Evolutionary conservation across 2,888 invertebrate genomes (phyloP).

Genomic region (Orchestes rusci): DNA sequence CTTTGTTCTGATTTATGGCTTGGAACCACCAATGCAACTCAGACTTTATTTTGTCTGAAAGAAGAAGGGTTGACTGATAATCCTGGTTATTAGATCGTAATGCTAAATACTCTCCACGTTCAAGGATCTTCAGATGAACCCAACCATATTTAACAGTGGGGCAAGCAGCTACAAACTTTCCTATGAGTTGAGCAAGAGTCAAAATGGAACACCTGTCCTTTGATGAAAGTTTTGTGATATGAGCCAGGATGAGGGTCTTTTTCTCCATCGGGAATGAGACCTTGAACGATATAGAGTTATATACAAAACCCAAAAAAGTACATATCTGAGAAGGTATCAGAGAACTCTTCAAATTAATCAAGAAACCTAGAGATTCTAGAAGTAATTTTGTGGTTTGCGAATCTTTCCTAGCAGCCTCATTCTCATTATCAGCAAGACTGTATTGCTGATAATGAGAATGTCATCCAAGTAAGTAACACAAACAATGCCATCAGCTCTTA

Average conservation of each 20-base stretch:
- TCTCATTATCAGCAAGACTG: constrained; percentile 1
- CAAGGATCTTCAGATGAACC: constrained; percentile 18
- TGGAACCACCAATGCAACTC: constrained; percentile 14
- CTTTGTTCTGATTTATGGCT: constrained; percentile 9
- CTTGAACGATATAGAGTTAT: constrained; percentile 10
- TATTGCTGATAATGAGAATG: constrained; percentile 21
- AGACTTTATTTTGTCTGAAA: constrained; percentile 2
- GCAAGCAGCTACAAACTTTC: constrained; percentile 20
- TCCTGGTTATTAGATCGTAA: constrained; percentile 12
- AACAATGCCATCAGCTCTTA: constrained; percentile 21
- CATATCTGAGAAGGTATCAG: constrained; percentile 17
- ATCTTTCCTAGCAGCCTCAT: constrained; percentile 5
- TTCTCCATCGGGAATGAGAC: neutral
- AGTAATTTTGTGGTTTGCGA: constrained; percentile 5
- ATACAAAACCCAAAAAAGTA: constrained; percentile 24
- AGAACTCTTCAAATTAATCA: constrained; percentile 23
- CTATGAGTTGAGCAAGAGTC: constrained; percentile 15
- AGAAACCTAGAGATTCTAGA: constrained; percentile 22
- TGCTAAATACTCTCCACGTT: constrained; percentile 18
- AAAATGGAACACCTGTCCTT: constrained; percentile 13
- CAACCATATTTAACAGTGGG: constrained; percentile 22
- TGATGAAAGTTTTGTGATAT: constrained; percentile 9
- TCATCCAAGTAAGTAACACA: constrained; percentile 27
- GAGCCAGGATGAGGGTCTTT: neutral
- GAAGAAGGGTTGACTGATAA: constrained; percentile 7